Base-by-base conservation (phyloP, 2,888 invertebrate species). In the Odontothrips loti region DNA sequence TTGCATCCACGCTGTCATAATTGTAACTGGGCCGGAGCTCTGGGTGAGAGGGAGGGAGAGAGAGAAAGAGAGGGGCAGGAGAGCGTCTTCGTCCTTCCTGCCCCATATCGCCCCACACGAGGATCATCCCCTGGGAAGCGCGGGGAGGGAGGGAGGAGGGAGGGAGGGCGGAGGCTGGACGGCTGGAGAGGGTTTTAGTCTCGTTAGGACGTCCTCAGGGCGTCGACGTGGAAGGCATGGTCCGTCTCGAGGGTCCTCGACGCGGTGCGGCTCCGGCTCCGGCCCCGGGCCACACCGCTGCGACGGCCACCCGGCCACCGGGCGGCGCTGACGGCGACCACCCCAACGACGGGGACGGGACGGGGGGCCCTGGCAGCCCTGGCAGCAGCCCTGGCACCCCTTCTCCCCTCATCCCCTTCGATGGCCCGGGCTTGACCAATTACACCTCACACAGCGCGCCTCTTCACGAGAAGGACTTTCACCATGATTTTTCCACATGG, bases 131-230 rank as follows among this genome's bases (percentile, higher is more conserved):
- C 34, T 43, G 34, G 34, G 34, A 43, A 43, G 34, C 34, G 34
- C 34, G 58, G 15, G 58, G 58, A n/a, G 6, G 58, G 6, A 10
- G 51, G 51, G 17, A 15, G 58, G 58, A n/a, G 58, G 20, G 58
- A 58, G 58, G n/a, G 58, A 58, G 20, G 6, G n/a, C 12, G 10
- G 58, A 58, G 58, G 58, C 17, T 0, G n/a, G 15, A 58, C 20
- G 0, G 58, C 6, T 17, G 58, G 17, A n/a, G 58, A 17, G 17
- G 58, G 58, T 58, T 43, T 58, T 58, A 58, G 58, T 58, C 68
- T 75, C 68, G 68, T 75, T 75, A 75, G 68, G 68, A 23, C 68
- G 68, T 75, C 68, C 68, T 68, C 68, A 68, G 68, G 68, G 68
- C 68, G 68, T 75, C 68, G 68, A 75, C 68, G 68, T 75, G 68